These are phyloP conservation scores for Gymnarchus niloticus DNA, from an alignment of 2,113 vertebrate genomes.

Conservation along the genomic window DNA sequence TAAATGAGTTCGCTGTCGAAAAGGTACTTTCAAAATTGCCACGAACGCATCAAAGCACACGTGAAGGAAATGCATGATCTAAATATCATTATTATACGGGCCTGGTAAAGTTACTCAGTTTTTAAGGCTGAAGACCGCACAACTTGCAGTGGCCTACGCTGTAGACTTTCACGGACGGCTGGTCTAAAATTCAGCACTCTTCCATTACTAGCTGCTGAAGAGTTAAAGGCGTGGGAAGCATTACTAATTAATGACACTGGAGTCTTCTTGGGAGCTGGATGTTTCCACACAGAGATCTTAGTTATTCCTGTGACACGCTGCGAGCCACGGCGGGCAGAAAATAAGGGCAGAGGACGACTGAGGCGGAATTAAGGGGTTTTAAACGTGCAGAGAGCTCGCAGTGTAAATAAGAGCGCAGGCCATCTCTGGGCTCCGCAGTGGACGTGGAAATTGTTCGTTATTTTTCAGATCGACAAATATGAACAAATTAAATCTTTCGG, in stretches of 20 bases:
- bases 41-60: background rate
- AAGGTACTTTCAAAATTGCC: background rate
- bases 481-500: too few relatives aligned
- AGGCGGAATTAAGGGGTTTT: background rate
- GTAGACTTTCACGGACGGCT: slow-evolving; percentile 21
- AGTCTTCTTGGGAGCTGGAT: slow-evolving; percentile 29
- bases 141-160: slow-evolving; percentile 25
- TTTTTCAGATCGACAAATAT: background rate
- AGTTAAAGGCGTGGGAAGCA: slow-evolving; percentile 41
- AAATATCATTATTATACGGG: background rate
- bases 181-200: slow-evolving; percentile 28
- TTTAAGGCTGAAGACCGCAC: background rate
- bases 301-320: slow-evolving; percentile 23
- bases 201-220: slow-evolving; percentile 31
- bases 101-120: background rate
- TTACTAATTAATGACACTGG: slow-evolving; percentile 41
- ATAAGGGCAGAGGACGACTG: background rate
- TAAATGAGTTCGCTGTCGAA: background rate
- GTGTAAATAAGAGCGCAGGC: background rate
- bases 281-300: slow-evolving; percentile 29
- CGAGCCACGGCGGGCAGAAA: slow-evolving; percentile 10
- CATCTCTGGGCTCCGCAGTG: background rate
- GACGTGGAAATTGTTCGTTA: background rate
- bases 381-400: background rate
- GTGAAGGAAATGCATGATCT: background rate